Base-by-base conservation (phyloP, 2,797 vertebrate genomes). In the Myoxocephalus aenaeus region DNA sequence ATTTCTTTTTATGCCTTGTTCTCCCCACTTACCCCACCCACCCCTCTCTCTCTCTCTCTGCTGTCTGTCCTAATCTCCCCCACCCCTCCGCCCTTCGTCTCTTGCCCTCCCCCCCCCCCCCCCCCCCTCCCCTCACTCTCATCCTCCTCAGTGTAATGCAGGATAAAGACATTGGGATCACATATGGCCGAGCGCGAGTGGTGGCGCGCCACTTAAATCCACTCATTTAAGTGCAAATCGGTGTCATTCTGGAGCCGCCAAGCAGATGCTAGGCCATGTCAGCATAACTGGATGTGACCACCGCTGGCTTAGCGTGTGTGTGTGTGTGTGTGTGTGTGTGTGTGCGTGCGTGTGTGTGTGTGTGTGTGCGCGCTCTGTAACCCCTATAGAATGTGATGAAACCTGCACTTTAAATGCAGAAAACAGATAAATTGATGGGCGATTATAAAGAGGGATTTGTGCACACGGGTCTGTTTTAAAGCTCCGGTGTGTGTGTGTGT, bases 151-250 rank as follows among this genome's bases (percentile, higher is more conserved):
- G 72, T 86, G 86, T 94, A 92, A 96, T 96, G 95, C 95, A 95
- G 96, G 96, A 96, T 96, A 95, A 95, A 96, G 96, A 97, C 92
- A 95, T 79, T 94, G 96, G 96, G 96, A 97, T 97, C 96, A 96
- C 96, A 97, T 95, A 96, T 96, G 96, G 96, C 95, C 94, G 94
- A 94, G 95, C 95, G 96, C 96, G 97, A 96, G 97, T 94, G 96
- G 95, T 93, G 93, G 93, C 87, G 94, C 96, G 92, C 94, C 95
- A 94, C 96, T 96, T 96, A 96, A 95, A 96, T 96, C 96, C 96
- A 94, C 95, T 98, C 96, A 97, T 97, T 95, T 97, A 97, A 96
- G 96, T 96, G 96, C 96, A 97, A 97, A 97, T 97, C 94, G 95
- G 95, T 95, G 93, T 95, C 96, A 90, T 93, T 94, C 87, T 87